Conservation (phyloP, 2,888 invertebrate genomes). For the Ophion obscuratus region DNA sequence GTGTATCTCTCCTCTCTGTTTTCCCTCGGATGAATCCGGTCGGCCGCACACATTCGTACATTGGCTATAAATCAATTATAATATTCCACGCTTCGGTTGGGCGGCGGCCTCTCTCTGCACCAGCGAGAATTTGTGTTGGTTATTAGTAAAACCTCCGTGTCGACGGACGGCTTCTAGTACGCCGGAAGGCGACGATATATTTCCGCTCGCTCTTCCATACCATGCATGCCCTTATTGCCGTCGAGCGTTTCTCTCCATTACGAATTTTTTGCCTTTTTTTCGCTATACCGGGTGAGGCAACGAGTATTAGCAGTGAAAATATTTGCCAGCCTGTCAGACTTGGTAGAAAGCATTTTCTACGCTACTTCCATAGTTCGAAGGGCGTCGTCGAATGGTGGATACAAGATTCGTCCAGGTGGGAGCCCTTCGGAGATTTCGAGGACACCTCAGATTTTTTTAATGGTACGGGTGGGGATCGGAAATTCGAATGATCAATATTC, state of each 20-base stretch:
- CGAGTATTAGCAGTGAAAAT: background rate
- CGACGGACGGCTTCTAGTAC: constrained; percentile 67
- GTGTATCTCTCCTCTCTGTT: constrained; percentile 51
- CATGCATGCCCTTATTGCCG: constrained; percentile 44
- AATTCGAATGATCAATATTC: too few species aligned
- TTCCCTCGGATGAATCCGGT: constrained; percentile 81
- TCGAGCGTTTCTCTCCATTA: constrained; percentile 81
- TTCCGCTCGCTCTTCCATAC: constrained; percentile 71
- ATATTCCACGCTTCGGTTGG: constrained; percentile 84
- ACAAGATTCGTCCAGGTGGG: too few species aligned
- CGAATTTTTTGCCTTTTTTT: constrained; percentile 77
- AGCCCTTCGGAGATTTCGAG: constrained; percentile 78
- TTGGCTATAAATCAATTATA: constrained; percentile 83
- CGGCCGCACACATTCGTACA: constrained; percentile 48
- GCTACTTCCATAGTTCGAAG: too few species aligned
- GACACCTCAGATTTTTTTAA: constrained; percentile 78
- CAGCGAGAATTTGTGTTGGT: constrained; percentile 69
- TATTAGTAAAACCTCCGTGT: constrained; percentile 82
- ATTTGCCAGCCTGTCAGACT: too few species aligned
- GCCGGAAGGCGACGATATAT: constrained; percentile 82
- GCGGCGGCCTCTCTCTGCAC: constrained; percentile 70
- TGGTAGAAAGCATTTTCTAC: too few species aligned
- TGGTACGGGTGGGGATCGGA: too few species aligned
- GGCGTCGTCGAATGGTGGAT: too few species aligned
- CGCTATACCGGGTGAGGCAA: constrained; percentile 43